Evolutionary conservation across 2,113 vertebrate species (phyloP).

Genomic region (Menidia beryllina): DNA sequence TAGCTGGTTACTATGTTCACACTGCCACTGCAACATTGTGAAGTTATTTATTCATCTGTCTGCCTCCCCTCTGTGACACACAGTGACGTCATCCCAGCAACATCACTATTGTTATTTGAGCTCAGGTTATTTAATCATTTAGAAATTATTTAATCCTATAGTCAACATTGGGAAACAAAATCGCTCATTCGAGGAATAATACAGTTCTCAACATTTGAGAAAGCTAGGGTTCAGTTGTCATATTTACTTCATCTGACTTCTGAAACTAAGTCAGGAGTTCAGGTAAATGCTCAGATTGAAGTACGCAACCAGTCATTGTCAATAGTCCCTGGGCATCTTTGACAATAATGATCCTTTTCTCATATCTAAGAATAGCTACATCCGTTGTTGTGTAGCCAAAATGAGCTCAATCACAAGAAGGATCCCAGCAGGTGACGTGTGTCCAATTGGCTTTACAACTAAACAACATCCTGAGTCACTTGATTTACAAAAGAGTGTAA

Average conservation of each 20-base stretch:
- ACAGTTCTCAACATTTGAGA: too few species aligned
- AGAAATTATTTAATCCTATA: too few species aligned
- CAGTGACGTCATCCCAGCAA: too few species aligned
- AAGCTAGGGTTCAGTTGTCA: too few species aligned
- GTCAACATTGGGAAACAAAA: too few species aligned
- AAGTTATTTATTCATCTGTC: too few species aligned
- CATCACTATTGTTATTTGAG: too few species aligned
- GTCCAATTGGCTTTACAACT: conserved; percentile 32
- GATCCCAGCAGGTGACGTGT: conserved; percentile 37
- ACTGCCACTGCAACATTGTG: too few species aligned
- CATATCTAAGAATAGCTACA: conserved; percentile 39
- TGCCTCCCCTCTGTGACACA: too few species aligned
- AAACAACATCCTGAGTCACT: conserved; percentile 38
- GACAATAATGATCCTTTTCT: conserved; percentile 43
- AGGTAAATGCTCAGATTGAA: conserved; percentile 9
- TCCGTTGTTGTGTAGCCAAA: conserved; percentile 14
- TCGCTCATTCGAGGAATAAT: too few species aligned
- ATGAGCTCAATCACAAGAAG: conserved; percentile 20
- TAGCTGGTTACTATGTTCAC: too few species aligned
- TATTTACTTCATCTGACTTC: background rate
- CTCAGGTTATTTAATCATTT: too few species aligned
- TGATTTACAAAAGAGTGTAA: conserved; percentile 52
- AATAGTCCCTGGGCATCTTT: conserved; percentile 50
- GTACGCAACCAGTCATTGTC: conserved; percentile 40
- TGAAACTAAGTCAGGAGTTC: background rate